Conservation (phyloP, 2,888 invertebrate genomes). For the Caenorhabditis drosophilae region DNA sequence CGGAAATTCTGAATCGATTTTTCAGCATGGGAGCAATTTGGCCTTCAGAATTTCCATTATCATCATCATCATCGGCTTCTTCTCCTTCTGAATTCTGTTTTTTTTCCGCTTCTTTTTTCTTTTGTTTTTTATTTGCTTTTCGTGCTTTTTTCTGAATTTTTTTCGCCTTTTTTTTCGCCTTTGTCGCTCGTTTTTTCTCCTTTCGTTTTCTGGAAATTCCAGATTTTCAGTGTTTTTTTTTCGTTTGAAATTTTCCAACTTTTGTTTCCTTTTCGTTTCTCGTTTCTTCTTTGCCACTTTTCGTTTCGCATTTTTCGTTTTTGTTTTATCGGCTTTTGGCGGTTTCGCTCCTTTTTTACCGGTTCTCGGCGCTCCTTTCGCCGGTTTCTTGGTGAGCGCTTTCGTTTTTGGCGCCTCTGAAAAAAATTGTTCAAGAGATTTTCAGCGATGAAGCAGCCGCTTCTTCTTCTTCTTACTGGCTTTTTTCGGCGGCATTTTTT, state of each 20-base stretch:
- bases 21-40: not conserved
- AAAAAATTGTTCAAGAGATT: not conserved
- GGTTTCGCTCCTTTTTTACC: not conserved
- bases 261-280: constrained; percentile 7
- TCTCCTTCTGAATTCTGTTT: constrained; percentile 9
- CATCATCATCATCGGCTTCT: not conserved
- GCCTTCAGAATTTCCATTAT: not conserved
- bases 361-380: not conserved
- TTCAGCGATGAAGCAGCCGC: not conserved
- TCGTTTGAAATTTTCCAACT: constrained; percentile 2
- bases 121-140: constrained; percentile 5
- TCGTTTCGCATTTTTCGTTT: constrained; percentile 8
- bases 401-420: not conserved
- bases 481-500: not conserved
- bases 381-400: not conserved
- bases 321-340: not conserved
- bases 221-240: constrained; percentile 1
- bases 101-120: constrained; percentile 13
- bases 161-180: constrained; percentile 9
- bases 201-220: constrained; percentile 13
- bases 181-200: constrained; percentile 14
- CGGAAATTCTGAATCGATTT: not conserved
- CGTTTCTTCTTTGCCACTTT: constrained; percentile 16
- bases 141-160: constrained; percentile 2
- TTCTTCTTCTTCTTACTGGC: not conserved